phyloP scores from a whole-genome alignment of 2,888 invertebrate species.

The Rapana venosa region DNA sequence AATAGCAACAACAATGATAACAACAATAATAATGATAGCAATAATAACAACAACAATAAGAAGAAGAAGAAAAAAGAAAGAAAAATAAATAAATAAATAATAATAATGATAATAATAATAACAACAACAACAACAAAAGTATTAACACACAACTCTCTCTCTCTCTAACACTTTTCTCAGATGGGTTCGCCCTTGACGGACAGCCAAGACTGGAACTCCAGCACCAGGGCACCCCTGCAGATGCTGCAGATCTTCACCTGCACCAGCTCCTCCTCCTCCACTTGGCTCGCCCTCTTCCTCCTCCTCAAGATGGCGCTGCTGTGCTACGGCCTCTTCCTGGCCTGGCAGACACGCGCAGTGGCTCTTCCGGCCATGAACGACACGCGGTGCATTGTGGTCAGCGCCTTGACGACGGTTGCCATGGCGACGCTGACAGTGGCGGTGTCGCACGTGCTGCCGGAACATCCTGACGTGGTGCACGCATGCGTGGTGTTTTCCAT shows the following conservation, averaged over 20 bases:
- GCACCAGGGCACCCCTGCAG: background rate
- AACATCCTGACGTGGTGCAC: constrained; percentile 59
- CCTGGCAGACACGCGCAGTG: constrained; percentile 68
- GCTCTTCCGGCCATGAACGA: constrained; percentile 69
- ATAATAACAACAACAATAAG: too few relatives aligned
- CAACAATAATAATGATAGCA: too few relatives aligned
- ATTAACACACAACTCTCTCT: too few relatives aligned
- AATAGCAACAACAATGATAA: too few relatives aligned
- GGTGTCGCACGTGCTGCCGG: constrained; percentile 54
- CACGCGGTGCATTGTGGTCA: constrained; percentile 59
- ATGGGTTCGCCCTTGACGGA: background rate
- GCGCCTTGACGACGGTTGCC: constrained; percentile 57
- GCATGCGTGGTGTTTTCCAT: constrained; percentile 57
- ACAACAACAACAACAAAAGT: too few relatives aligned
- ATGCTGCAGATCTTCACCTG: background rate
- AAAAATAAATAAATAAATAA: too few relatives aligned
- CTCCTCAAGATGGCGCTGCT: constrained; percentile 64
- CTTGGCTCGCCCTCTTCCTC: constrained; percentile 62
- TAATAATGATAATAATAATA: too few relatives aligned
- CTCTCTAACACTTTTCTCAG: background rate
- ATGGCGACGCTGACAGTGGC: constrained; percentile 57
- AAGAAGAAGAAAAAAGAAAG: too few relatives aligned
- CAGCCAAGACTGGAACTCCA: background rate
- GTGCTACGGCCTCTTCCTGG: constrained; percentile 62
- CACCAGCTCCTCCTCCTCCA: constrained; percentile 39